Percentiles rank a stretch among this genome's conserved stretches.
Conservation (phyloP, 1,140 invertebrate genomes). For the Cyclargus thomasi region DNA sequence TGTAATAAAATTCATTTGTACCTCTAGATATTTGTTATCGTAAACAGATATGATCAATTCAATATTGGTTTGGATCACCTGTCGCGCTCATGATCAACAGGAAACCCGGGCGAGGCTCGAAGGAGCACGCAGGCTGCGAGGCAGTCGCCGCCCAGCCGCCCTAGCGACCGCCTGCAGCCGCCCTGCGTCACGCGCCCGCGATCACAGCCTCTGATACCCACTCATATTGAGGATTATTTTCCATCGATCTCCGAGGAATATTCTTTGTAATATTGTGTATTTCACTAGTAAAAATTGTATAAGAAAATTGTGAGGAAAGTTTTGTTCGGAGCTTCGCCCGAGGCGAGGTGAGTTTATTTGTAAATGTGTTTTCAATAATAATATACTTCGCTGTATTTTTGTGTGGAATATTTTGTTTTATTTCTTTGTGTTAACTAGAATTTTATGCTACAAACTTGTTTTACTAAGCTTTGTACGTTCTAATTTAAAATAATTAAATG, state of each 20-base stretch:
- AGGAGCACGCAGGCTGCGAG: conserved; percentile 52
- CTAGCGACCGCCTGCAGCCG: conserved; percentile 38
- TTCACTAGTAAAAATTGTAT: conserved; percentile 9
- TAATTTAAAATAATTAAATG: too few relatives aligned
- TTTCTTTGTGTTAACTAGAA: background rate
- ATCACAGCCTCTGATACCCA: conserved; percentile 25
- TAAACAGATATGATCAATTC: background rate
- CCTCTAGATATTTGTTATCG: too few relatives aligned
- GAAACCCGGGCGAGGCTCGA: conserved; percentile 64
- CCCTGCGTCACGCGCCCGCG: conserved; percentile 26
- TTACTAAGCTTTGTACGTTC: too few relatives aligned
- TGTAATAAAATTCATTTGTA: background rate
- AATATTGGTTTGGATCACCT: conserved; percentile 53
- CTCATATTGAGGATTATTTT: conserved; percentile 27
- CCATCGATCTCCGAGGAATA: conserved; percentile 24
- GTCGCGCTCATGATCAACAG: conserved; percentile 69
- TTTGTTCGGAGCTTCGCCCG: conserved; percentile 18
- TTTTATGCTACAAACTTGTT: background rate
- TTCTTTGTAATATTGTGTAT: background rate
- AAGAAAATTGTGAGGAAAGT: conserved; percentile 15
- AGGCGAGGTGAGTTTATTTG: conserved; percentile 33
- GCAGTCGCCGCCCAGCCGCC: conserved; percentile 69
- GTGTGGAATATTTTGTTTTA: background rate
- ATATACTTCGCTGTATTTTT: conserved; percentile 9
- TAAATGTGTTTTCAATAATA: conserved; percentile 23